Conservation (phyloP, 1,140 invertebrate species). For the Lithobius niger region DNA sequence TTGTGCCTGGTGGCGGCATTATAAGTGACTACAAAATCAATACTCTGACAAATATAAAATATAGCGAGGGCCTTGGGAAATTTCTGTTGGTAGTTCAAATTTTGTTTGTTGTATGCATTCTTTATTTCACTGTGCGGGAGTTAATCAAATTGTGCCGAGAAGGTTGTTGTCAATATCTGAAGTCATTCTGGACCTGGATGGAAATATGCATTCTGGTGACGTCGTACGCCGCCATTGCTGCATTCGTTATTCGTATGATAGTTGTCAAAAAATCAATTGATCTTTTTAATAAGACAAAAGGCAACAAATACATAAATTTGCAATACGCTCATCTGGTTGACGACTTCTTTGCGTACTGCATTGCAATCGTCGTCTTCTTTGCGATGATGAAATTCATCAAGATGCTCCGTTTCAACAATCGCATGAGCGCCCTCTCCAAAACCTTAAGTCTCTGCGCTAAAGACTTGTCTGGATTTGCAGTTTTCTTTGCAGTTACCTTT, state of each 20-base stretch:
- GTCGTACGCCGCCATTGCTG: slow-evolving; percentile 28
- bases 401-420: slow-evolving; percentile 39
- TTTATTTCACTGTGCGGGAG: slow-evolving; percentile 37
- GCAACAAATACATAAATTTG: slow-evolving; percentile 39
- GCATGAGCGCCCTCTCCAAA: slow-evolving; percentile 31
- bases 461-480: slow-evolving; percentile 30
- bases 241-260: slow-evolving; percentile 33
- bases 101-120: slow-evolving; percentile 31
- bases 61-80: slow-evolving; percentile 24
- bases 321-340: slow-evolving; percentile 36
- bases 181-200: slow-evolving; percentile 34
- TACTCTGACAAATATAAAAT: slow-evolving; percentile 28
- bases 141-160: slow-evolving; percentile 22
- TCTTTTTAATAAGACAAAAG: slow-evolving; percentile 33
- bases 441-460: slow-evolving; percentile 29
- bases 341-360: slow-evolving; percentile 34
- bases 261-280: slow-evolving; percentile 27
- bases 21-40: slow-evolving; percentile 38
- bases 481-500: slow-evolving; percentile 31
- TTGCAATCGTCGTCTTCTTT: slow-evolving; percentile 38
- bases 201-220: slow-evolving; percentile 33
- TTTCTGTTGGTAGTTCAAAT: slow-evolving; percentile 31
- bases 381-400: slow-evolving; percentile 39
- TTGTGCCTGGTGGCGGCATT: slow-evolving; percentile 37
- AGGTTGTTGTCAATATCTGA: slow-evolving; percentile 26